These are phyloP conservation scores for Chromoteleia sp. DNA, from an alignment of 2,888 invertebrate species.

Conservation along the genomic window DNA sequence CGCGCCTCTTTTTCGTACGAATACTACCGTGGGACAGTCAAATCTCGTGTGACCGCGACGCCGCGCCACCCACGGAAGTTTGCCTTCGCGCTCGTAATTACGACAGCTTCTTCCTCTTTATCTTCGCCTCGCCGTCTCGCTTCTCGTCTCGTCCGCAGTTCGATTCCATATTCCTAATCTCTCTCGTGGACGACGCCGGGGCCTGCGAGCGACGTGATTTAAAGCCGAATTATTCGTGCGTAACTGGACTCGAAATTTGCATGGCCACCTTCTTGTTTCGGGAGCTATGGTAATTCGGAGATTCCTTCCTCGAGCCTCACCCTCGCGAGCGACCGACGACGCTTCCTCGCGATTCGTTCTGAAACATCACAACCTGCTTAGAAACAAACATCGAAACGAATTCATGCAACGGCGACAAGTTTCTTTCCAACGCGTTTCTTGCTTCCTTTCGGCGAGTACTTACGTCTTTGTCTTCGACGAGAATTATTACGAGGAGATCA, in stretches of 20 bases:
- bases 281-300: slow-evolving; percentile 25
- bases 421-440: too few species aligned
- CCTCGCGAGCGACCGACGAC: too few species aligned
- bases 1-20: slow-evolving; percentile 35
- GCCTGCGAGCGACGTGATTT: slow-evolving; percentile 20
- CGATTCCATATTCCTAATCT: slow-evolving; percentile 43
- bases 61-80: slow-evolving; percentile 61
- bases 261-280: slow-evolving; percentile 33
- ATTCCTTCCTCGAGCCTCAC: background rate
- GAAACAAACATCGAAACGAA: too few species aligned
- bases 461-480: slow-evolving; percentile 6
- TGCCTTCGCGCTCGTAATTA: slow-evolving; percentile 55
- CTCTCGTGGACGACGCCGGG: slow-evolving; percentile 7
- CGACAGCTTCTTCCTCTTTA: slow-evolving; percentile 36
- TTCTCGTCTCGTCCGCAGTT: background rate
- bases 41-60: slow-evolving; percentile 43
- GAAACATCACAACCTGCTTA: too few species aligned
- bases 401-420: too few species aligned
- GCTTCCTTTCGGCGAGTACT: background rate
- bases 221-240: slow-evolving; percentile 47
- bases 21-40: slow-evolving; percentile 62
- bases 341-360: too few species aligned
- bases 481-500: slow-evolving; percentile 30
- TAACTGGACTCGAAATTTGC: slow-evolving; percentile 56
- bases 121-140: background rate